These are phyloP conservation scores for Poecile montanus DNA, from an alignment of 2,797 vertebrate genomes.

Conservation along the genomic window DNA sequence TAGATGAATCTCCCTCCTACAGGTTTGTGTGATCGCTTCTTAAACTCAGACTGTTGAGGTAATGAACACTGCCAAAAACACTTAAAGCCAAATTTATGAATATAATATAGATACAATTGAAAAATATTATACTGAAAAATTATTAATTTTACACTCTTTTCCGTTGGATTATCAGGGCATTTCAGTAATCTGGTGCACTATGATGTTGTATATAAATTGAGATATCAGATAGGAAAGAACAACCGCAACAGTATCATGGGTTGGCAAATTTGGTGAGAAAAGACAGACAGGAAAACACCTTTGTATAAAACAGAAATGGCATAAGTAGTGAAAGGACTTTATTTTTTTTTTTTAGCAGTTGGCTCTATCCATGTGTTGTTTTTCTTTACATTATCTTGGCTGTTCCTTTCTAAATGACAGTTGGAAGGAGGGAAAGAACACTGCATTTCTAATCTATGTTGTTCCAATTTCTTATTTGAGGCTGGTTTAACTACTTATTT, in stretches of 20 bases:
- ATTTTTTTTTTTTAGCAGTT: not conserved
- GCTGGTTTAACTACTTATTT: constrained; percentile 97
- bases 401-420: not conserved
- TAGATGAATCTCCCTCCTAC: not conserved
- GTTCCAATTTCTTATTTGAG: constrained; percentile 72
- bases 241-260: not conserved
- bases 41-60: not conserved
- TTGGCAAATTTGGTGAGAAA: not conserved
- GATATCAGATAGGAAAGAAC: not conserved
- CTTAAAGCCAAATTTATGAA: not conserved
- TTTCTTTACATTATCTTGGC: not conserved
- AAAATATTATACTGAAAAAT: not conserved
- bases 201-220: not conserved
- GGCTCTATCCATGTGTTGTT: not conserved
- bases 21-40: not conserved
- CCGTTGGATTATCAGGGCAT: not conserved
- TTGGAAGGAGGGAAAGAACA: not conserved
- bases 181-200: not conserved
- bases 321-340: not conserved
- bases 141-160: not conserved
- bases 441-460: not conserved
- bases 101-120: not conserved
- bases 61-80: not conserved
- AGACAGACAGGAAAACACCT: not conserved
- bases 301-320: not conserved